Evolutionary conservation across 2,888 invertebrate genomes (phyloP).

Genomic region (Spodoptera littoralis): DNA sequence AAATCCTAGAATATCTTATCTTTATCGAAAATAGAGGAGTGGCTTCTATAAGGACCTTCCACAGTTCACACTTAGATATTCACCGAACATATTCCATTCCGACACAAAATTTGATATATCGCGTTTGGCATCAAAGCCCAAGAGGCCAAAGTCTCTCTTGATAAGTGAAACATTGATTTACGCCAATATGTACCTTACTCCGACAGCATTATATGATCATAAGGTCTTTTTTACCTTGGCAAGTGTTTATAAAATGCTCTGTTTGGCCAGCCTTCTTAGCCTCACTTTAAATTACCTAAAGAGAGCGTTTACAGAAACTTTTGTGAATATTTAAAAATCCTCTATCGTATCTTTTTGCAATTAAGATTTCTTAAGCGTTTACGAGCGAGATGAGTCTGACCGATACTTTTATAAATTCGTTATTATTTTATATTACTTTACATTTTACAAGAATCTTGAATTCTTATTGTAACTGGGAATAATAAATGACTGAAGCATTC

Average conservation of each 20-base stretch:
- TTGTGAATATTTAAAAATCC: conserved; percentile 63
- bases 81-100: conserved; percentile 28
- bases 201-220: conserved; percentile 11
- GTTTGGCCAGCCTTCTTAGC: conserved; percentile 48
- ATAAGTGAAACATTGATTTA: conserved; percentile 54
- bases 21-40: not conserved
- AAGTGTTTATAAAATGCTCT: conserved; percentile 30
- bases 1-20: too few species aligned
- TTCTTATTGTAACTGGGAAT: too few species aligned
- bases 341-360: conserved; percentile 58
- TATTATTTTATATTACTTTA: conserved; percentile 36
- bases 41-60: not conserved
- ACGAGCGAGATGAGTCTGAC: conserved; percentile 29
- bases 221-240: conserved; percentile 40
- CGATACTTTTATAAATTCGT: conserved; percentile 31
- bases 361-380: conserved; percentile 42
- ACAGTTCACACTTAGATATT: conserved; percentile 15
- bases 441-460: too few species aligned
- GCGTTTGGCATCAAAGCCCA: conserved; percentile 32
- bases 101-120: conserved; percentile 33
- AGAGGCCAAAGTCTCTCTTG: conserved; percentile 49
- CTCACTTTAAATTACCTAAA: conserved; percentile 58
- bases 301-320: conserved; percentile 57
- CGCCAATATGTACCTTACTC: conserved; percentile 23
- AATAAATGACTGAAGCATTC: too few species aligned